Base-by-base conservation (phyloP, 2,113 vertebrate genomes). In the Muscicapa adusta region DNA sequence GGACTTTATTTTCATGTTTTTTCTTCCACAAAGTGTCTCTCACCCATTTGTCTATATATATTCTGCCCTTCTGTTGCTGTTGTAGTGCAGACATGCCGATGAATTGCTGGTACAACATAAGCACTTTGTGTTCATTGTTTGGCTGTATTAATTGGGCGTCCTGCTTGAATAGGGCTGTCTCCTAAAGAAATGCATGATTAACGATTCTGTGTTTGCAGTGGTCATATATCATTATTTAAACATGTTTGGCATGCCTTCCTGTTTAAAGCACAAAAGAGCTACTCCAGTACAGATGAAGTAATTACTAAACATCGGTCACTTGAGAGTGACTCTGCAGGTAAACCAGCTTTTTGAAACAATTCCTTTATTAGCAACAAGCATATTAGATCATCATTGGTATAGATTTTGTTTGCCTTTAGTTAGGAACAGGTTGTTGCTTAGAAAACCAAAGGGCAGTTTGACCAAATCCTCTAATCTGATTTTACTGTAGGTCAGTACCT, bases 381-480 rank as follows among this genome's bases (percentile, higher is more conserved):
- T 72, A 73, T 65, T 66, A 81, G 36, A 31, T 87, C 33, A 15
- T 40, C 3, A 12, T 81, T 73, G 75, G 18, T 34, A 58, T 29
- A 73, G 45, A 43, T 54, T 84, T 80, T 73, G 10, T 80, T 83
- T 92, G 50, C 36, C 20, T 79, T 79, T 75, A 42, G 53, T 89
- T 73, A 79, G 61, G 62, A 92, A 70, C 24, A 63, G n/a, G 45
- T 62, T 91, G 40, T 66, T 83, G 28, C 89, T 89, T 62, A 82
- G 85, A 88, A 91, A 94, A 89, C 43, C 76, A 77, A 86, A 85
- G 61, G 53, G 79, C 58, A 65, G 9, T 89, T 91, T 93, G 71
- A 76, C 47, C 3, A 3, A 83, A 82, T 73, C 62, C 47, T 76
- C 57, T 90, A 56, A 80, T 88, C 40, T 85, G 58, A 73, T 93